These are phyloP conservation scores for Discoglossus pictus DNA, from an alignment of 2,797 vertebrate genomes.

Conservation along the genomic window DNA sequence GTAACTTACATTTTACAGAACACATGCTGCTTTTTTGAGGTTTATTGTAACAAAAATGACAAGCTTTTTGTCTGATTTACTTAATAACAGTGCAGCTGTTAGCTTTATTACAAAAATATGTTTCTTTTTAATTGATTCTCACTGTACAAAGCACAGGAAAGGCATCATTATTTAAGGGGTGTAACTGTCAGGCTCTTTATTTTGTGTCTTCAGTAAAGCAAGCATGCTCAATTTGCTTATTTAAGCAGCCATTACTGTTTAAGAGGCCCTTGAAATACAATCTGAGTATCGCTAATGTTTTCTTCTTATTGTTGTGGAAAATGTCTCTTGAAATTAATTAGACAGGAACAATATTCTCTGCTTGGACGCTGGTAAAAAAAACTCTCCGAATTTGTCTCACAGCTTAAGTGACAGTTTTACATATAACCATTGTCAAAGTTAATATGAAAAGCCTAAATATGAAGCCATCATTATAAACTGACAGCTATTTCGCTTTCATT, in stretches of 20 bases:
- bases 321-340: background rate
- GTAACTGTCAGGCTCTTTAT: background rate
- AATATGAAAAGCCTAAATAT: background rate
- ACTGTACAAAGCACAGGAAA: constrained; percentile 28
- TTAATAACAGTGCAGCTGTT: constrained; percentile 42
- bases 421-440: background rate
- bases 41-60: constrained; percentile 60
- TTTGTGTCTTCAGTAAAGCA: background rate
- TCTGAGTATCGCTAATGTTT: background rate
- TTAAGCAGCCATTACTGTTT: background rate
- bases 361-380: background rate
- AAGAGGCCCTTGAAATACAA: background rate
- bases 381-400: background rate
- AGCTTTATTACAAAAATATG: constrained; percentile 47
- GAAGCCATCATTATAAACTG: background rate
- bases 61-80: constrained; percentile 59
- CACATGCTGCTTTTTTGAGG: constrained; percentile 58
- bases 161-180: constrained; percentile 35
- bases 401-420: too few species aligned
- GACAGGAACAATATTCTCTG: background rate
- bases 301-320: background rate
- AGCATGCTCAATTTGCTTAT: background rate
- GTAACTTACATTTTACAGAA: constrained; percentile 70
- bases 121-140: constrained; percentile 38
- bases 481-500: constrained; percentile 2